These are phyloP conservation scores for Cettia cetti DNA, from an alignment of 2,113 vertebrate genomes.

Conservation along the genomic window DNA sequence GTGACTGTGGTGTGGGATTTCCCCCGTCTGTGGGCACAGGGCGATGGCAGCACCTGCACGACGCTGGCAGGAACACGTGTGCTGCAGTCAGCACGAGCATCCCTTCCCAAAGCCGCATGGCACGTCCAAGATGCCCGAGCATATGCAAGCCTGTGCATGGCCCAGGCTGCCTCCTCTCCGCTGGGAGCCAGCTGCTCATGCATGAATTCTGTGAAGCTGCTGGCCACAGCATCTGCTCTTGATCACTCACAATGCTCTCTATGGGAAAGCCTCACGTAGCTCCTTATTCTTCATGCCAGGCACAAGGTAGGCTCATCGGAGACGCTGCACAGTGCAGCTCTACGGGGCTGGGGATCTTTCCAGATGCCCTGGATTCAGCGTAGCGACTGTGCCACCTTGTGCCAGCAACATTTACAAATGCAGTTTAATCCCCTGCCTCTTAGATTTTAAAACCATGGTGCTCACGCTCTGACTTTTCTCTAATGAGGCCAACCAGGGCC, in stretches of 20 bases:
- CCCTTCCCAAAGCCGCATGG: fast-evolving
- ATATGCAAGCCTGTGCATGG: fast-evolving
- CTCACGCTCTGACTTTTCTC: neutral
- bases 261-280: fast-evolving
- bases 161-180: neutral
- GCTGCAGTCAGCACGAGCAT: fast-evolving
- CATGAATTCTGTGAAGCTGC: neutral
- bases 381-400: slow-evolving; percentile 55
- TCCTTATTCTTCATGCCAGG: neutral
- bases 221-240: neutral
- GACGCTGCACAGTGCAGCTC: fast-evolving
- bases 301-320: neutral
- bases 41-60: fast-evolving
- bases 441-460: neutral
- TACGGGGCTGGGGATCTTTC: neutral
- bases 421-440: neutral
- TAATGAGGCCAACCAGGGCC: neutral
- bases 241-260: fast-evolving
- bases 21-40: fast-evolving
- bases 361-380: neutral
- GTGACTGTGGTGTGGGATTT: neutral
- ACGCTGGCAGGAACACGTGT: fast-evolving
- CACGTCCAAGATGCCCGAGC: neutral
- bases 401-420: slow-evolving; percentile 17
- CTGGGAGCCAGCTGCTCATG: neutral